phyloP scores from a whole-genome alignment of 1,140 invertebrate species.

The Drosophila ananassae region DNA sequence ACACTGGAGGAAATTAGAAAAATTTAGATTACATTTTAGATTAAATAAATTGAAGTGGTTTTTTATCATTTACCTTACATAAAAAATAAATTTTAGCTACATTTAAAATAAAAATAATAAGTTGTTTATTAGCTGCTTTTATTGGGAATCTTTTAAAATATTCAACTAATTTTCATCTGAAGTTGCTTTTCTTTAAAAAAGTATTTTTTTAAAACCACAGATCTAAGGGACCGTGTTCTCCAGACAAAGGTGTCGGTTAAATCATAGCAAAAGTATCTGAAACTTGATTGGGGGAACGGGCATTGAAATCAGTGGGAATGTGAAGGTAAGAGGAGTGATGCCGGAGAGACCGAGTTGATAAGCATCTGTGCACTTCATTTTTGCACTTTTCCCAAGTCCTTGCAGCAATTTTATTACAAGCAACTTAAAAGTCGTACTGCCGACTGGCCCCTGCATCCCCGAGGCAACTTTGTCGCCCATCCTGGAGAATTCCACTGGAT shows the following conservation, averaged over 20 bases:
- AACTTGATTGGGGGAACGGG: conserved; percentile 20
- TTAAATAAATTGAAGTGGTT: too few species aligned
- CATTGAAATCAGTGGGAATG: conserved; percentile 19
- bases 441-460: conserved; percentile 1
- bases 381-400: conserved; percentile 71
- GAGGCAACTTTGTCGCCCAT: conserved; percentile 63
- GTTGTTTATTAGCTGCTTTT: too few species aligned
- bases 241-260: conserved; percentile 53
- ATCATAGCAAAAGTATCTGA: conserved; percentile 62
- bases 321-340: background rate
- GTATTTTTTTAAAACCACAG: too few species aligned
- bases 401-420: conserved; percentile 77
- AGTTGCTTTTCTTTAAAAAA: too few species aligned
- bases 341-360: conserved; percentile 51
- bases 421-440: conserved; percentile 68
- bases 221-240: background rate
- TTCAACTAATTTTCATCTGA: too few species aligned
- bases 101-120: too few species aligned
- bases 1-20: conserved; percentile 12
- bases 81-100: too few species aligned
- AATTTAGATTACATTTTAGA: too few species aligned
- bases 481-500: conserved; percentile 37
- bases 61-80: too few species aligned
- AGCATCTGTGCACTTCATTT: conserved; percentile 81
- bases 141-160: too few species aligned